Base-by-base conservation (phyloP, 2,888 invertebrate genomes). In the Mimumesa dahlbomi region DNA sequence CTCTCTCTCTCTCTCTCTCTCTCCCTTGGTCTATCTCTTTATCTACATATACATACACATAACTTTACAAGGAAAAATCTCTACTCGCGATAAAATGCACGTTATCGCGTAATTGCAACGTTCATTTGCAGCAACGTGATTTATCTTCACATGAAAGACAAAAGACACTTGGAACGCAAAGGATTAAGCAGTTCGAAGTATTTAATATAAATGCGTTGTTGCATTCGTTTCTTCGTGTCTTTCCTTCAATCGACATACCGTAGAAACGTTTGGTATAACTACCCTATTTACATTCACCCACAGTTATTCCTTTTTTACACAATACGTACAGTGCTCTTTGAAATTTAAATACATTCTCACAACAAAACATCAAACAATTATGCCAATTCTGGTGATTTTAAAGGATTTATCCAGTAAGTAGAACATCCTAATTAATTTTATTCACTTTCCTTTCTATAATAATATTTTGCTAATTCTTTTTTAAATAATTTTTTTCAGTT, bases 281-380 rank as follows among this genome's bases (percentile, higher is more conserved):
- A 50, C 6, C 19, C 29, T 69, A 63, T 70, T 58, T 58, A 72
- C 72, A 61, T 59, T 61, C 49, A 61, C 59, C 50, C 50, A 48
- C 65, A 52, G 21, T 45, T 38, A 45, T 38, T 42, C 36, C 25
- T 43, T 53, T 42, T 50, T 31, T 50, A 52, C 52, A 72, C 42
- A 18, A 62, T 36, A 59, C 19, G 31, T 52, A 46, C 48, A 48
- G n/a, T 53, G 42, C 29, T 46, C 22, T 53, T 45, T 14, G 22
- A 36, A 61, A 61, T 66, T 66, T 43, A 67, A 71, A 61, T 74
- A 74, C 42, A 59, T 64, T 57, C 50, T 57, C 34, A 19, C 49
- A 13, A 65, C 54, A 57, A 65, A 76, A 71, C 57, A 75, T 59
- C 49, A 42, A 61, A 67, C 38, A 61, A 45, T 34, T 29, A 61